Base-by-base conservation (phyloP, 2,888 invertebrate species). In the Drosophila phalerata region DNA sequence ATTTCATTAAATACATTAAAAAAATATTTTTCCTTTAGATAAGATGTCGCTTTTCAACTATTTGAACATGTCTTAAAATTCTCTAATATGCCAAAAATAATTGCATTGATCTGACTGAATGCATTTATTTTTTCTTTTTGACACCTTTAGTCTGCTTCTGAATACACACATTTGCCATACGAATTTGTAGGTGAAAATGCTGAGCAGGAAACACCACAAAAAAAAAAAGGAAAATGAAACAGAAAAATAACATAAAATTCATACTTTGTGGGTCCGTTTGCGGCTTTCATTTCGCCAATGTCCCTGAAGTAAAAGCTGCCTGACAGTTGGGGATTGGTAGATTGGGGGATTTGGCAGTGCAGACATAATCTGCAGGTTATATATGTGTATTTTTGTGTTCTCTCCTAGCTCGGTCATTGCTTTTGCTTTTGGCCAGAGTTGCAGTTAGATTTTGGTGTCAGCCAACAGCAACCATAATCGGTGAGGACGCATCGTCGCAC, bases 301-400 rank as follows among this genome's bases (percentile, higher is more conserved):
- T 74, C 53, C 48, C 61, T 57, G 71, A 71, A 60, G 68, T 73
- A 64, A 70, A 63, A 57, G 75, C 72, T 62, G 60, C 47, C 58
- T 79, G 82, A 79, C 89, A 85, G 85, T 87, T 73, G 57, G 68
- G 75, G 66, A 81, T 77, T 75, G 66, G 72, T 5, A 38, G 56
- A 34, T 34, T 43, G 25, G 60, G 67, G 76, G 68, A 79, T 84
- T 73, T 67, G 75, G 53, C 65, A 62, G 73, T 68, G 82, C 88
- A 68, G 66, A 76, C 69, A 73, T 89, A 85, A 85, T 87, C 88
- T 85, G 28, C 58, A 38, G 65, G 73, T 56, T 76, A 73, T 74
- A 69, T 45, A 69, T 76, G 34, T 76, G 34, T 58, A 30, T 62
- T 62, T 57, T 37, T 64, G 34, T 42, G 15, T 60, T 37, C 52